Evolutionary conservation across 2,797 vertebrate genomes (phyloP).

Genomic region (Acanthiza pusilla): DNA sequence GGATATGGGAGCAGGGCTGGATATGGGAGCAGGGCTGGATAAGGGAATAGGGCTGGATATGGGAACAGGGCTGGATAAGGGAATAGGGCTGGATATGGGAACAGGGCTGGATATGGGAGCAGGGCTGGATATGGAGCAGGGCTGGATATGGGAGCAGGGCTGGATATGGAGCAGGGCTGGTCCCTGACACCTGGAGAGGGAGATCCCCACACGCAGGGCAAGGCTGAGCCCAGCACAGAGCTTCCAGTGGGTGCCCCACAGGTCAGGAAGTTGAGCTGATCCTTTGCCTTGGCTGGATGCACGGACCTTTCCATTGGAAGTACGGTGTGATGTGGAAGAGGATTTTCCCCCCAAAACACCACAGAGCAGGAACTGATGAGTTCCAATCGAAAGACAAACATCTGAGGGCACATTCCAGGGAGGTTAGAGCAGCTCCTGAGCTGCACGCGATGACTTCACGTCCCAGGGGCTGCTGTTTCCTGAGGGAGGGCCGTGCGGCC

Average conservation of each 20-base stretch:
- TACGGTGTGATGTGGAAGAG: background rate
- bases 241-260: background rate
- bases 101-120: background rate
- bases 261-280: background rate
- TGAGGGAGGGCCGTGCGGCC: background rate
- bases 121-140: too few relatives aligned
- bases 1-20: background rate
- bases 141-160: background rate
- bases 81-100: too few relatives aligned
- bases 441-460: background rate
- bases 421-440: background rate
- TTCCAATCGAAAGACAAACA: background rate
- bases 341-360: background rate
- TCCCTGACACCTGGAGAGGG: background rate
- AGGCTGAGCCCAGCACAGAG: background rate
- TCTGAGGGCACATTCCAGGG: background rate
- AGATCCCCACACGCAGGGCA: background rate
- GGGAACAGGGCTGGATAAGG: too few relatives aligned
- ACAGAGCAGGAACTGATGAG: background rate
- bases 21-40: background rate
- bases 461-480: background rate
- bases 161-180: background rate
- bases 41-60: too few relatives aligned
- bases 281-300: background rate
- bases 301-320: background rate